These are phyloP conservation scores for Serranus cabrilla DNA, from an alignment of 2,797 vertebrate genomes.

Conservation along the genomic window DNA sequence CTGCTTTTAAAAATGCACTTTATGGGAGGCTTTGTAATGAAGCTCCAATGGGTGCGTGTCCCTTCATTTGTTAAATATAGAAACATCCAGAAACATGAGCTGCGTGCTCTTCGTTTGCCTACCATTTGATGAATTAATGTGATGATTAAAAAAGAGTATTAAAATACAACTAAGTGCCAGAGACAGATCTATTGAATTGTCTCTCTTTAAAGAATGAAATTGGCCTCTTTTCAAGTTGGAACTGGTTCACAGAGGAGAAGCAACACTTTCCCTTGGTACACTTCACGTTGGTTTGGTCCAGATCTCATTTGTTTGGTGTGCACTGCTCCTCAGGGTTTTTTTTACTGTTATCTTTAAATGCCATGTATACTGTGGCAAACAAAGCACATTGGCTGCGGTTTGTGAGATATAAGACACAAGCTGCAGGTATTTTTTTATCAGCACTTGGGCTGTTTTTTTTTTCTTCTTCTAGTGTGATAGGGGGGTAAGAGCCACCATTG, in stretches of 20 bases:
- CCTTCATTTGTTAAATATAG: not conserved
- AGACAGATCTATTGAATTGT: not conserved
- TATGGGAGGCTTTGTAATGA: conserved; percentile 29
- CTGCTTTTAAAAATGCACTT: conserved; percentile 28
- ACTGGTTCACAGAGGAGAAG: not conserved
- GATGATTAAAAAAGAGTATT: not conserved
- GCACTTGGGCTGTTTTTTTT: not conserved
- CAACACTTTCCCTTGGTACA: not conserved
- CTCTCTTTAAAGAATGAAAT: not conserved
- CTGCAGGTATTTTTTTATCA: conserved; percentile 16
- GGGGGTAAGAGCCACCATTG: not conserved
- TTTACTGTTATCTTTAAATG: conserved; percentile 47
- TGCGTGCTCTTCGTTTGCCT: conserved; percentile 8
- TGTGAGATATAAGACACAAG: conserved; percentile 14
- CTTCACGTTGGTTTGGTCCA: conserved; percentile 22
- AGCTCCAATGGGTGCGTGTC: not conserved
- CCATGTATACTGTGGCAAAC: conserved; percentile 26
- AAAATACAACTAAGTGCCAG: not conserved
- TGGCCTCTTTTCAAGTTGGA: conserved; percentile 8
- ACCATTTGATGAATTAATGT: conserved; percentile 1
- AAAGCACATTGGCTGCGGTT: conserved; percentile 19
- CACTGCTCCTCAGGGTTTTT: conserved; percentile 17
- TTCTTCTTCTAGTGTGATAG: not conserved
- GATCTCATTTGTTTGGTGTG: conserved; percentile 26
- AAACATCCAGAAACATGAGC: conserved; percentile 31